These are phyloP conservation scores for Coluber constrictor DNA, from an alignment of 2,797 vertebrate genomes.

Conservation along the genomic window DNA sequence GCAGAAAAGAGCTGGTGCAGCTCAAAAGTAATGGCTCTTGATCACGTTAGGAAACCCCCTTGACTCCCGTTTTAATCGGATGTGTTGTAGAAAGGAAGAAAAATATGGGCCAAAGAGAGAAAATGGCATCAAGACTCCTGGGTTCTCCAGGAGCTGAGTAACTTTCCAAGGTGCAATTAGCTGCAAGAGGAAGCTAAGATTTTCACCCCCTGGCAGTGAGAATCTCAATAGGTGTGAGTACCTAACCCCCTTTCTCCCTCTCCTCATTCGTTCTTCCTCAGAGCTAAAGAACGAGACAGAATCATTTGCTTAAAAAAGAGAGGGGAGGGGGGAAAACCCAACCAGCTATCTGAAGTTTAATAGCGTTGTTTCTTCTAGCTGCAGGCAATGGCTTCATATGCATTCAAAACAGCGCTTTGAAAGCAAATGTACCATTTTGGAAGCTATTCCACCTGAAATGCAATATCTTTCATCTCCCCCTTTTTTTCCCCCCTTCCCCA, in stretches of 20 bases:
- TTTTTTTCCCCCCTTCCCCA: slow-evolving; percentile 19
- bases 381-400: slow-evolving; percentile 57
- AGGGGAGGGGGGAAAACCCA: not conserved
- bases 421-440: slow-evolving; percentile 55
- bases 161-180: slow-evolving; percentile 40
- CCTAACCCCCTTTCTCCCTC: slow-evolving; percentile 5
- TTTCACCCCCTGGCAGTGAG: not conserved
- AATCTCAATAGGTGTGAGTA: slow-evolving; percentile 27
- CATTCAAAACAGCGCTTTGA: slow-evolving; percentile 58
- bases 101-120: not conserved
- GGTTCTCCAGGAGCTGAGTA: slow-evolving; percentile 25
- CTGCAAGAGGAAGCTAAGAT: slow-evolving; percentile 3
- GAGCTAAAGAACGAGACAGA: slow-evolving; percentile 54
- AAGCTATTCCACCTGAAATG: slow-evolving; percentile 59
- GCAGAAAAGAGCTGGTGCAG: not conserved
- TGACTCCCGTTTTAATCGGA: not conserved
- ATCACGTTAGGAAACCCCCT: not conserved
- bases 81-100: not conserved
- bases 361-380: slow-evolving; percentile 62
- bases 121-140: not conserved
- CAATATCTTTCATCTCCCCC: slow-evolving; percentile 53
- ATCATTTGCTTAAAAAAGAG: slow-evolving; percentile 66
- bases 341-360: slow-evolving; percentile 60
- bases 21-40: not conserved
- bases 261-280: slow-evolving; percentile 29